A percentile compares a stretch with the other conserved stretches of the same genome.
phyloP scores from a whole-genome alignment of 2,888 invertebrate species.

The Lasioglossum villosulum region DNA sequence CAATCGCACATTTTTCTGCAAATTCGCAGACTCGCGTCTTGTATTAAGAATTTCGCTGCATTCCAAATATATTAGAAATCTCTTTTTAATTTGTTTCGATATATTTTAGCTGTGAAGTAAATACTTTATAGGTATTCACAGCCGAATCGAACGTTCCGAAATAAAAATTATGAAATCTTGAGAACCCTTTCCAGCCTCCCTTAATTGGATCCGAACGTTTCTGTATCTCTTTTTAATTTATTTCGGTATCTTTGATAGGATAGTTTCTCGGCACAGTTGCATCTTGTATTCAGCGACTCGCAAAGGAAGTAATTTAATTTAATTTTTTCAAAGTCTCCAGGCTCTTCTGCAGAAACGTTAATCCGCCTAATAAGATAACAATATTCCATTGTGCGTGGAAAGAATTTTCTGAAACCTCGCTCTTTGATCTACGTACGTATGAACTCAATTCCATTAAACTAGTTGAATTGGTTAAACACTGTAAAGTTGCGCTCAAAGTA shows the following conservation, averaged over 20 bases:
- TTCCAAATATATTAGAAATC: neutral
- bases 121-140: neutral
- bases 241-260: neutral
- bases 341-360: neutral
- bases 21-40: neutral
- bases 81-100: neutral
- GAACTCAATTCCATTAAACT: constrained; percentile 25
- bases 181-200: too few species aligned
- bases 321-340: neutral
- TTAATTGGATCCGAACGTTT: too few species aligned
- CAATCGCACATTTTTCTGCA: neutral
- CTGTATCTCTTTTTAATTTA: neutral
- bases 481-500: constrained; percentile 17
- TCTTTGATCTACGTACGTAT: neutral
- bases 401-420: constrained; percentile 12
- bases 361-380: neutral
- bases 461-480: constrained; percentile 14
- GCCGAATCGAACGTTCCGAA: too few species aligned
- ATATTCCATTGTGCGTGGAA: neutral
- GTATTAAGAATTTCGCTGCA: neutral
- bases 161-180: too few species aligned
- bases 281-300: neutral
- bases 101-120: neutral
- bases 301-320: neutral
- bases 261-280: too few species aligned